Conservation (phyloP, 2,113 vertebrate species). For the Bufo bufo region DNA sequence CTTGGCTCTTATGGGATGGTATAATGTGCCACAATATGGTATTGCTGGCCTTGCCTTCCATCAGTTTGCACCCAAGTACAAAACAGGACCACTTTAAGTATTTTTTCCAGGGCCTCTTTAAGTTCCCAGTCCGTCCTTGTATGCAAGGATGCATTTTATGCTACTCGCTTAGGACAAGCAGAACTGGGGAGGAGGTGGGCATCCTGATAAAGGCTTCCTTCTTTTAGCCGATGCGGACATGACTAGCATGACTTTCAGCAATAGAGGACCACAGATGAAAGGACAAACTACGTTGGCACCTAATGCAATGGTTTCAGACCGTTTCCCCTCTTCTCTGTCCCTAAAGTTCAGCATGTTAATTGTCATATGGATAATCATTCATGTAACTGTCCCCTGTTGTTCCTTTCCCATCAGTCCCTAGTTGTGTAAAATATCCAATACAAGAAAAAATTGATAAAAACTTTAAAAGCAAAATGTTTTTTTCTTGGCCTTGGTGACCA, state of each 20-base stretch:
- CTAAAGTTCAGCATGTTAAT: background rate
- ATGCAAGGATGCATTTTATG: background rate
- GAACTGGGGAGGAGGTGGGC: background rate
- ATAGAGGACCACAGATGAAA: background rate
- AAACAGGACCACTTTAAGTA: no score
- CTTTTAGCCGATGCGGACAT: background rate
- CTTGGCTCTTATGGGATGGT: no score
- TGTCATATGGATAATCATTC: background rate
- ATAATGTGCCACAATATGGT: no score
- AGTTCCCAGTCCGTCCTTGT: no score
- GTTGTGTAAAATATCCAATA: background rate
- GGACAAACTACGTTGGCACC: background rate
- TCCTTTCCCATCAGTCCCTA: background rate
- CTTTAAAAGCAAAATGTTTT: background rate
- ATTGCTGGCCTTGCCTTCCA: no score
- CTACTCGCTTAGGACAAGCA: background rate
- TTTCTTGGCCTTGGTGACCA: no score
- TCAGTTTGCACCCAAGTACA: no score
- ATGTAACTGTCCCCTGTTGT: background rate
- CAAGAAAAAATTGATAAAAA: background rate
- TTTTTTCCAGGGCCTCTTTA: no score
- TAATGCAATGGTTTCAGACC: background rate
- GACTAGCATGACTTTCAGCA: no score
- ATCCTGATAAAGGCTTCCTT: background rate
- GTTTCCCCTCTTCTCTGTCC: background rate